Evolutionary conservation across 30 jellyfish, hydroid and myxozoan genomes (phyloP).

Genomic region (Cassiopea andromeda): DNA sequence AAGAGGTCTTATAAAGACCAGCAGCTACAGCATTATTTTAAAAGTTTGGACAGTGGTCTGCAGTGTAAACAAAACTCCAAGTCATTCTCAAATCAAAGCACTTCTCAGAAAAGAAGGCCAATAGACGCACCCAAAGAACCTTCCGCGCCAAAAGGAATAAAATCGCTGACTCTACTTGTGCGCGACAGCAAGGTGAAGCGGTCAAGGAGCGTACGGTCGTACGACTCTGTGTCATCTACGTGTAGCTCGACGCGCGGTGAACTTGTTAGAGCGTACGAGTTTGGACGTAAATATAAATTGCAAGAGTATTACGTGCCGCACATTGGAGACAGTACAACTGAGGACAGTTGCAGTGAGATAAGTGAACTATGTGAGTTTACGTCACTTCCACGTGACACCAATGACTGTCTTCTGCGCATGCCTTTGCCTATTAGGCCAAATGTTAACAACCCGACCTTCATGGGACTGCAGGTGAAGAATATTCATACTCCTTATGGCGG

Average conservation of each 20-base stretch:
- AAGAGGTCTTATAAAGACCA: slow-evolving; percentile 36
- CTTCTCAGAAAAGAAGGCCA: slow-evolving; percentile 3
- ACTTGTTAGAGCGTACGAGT: slow-evolving; percentile 89
- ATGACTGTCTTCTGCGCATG: slow-evolving; percentile 76
- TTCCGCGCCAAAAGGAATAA: slow-evolving; percentile 23
- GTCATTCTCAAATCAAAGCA: neutral
- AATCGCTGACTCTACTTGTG: slow-evolving; percentile 32
- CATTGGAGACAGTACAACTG: slow-evolving; percentile 67
- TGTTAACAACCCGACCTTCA: slow-evolving; percentile 31
- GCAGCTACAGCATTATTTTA: slow-evolving; percentile 34
- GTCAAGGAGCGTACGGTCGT: slow-evolving; percentile 83
- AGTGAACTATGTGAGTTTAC: slow-evolving; percentile 75
- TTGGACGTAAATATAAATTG: slow-evolving; percentile 84
- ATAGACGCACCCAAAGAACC: neutral
- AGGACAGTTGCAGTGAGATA: slow-evolving; percentile 71
- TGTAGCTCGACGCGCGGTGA: slow-evolving; percentile 94
- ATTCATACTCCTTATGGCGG: slow-evolving; percentile 47
- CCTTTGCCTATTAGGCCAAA: slow-evolving; percentile 76
- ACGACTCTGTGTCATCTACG: slow-evolving; percentile 91
- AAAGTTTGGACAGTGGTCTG: slow-evolving; percentile 57
- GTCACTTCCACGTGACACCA: slow-evolving; percentile 75
- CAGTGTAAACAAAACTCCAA: slow-evolving; percentile 12
- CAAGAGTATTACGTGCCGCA: slow-evolving; percentile 79
- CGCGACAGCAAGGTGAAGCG: slow-evolving; percentile 60
- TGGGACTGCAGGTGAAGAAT: slow-evolving; percentile 22